Evolutionary conservation across 2,888 invertebrate species (phyloP).

Genomic region (Carabus problematicus): DNA sequence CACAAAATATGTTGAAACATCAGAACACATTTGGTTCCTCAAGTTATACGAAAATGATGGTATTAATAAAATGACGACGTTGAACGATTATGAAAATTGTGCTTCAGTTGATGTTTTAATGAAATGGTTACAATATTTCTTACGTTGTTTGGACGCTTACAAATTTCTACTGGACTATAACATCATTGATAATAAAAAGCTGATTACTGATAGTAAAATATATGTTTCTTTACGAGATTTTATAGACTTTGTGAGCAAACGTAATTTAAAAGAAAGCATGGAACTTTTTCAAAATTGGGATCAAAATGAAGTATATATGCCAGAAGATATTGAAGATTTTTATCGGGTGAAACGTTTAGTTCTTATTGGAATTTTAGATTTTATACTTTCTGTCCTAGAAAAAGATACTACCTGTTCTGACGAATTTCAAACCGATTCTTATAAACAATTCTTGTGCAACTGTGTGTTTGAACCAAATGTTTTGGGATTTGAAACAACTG

Average conservation of each 20-base stretch:
- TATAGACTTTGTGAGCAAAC: constrained; percentile 43
- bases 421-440: constrained; percentile 45
- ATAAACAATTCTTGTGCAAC: constrained; percentile 49
- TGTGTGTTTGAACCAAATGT: constrained; percentile 48
- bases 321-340: constrained; percentile 48
- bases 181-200: constrained; percentile 38
- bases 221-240: constrained; percentile 49
- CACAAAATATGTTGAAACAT: constrained; percentile 48
- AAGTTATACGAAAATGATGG: constrained; percentile 51
- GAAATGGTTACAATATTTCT: constrained; percentile 57
- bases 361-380: constrained; percentile 34
- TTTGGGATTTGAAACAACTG: constrained; percentile 46
- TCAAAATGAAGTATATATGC: constrained; percentile 39
- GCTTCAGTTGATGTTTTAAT: constrained; percentile 48
- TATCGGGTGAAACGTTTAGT: constrained; percentile 33
- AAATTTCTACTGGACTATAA: constrained; percentile 50
- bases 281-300: constrained; percentile 44
- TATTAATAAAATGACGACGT: constrained; percentile 48
- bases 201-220: constrained; percentile 38
- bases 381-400: constrained; percentile 20
- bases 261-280: constrained; percentile 44
- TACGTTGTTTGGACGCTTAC: constrained; percentile 58
- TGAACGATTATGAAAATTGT: constrained; percentile 49
- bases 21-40: constrained; percentile 50
- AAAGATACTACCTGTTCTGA: constrained; percentile 28